These are phyloP conservation scores for Amphiura filiformis DNA, from an alignment of 35 echinoderm and acorn worm species.

Conservation along the genomic window DNA sequence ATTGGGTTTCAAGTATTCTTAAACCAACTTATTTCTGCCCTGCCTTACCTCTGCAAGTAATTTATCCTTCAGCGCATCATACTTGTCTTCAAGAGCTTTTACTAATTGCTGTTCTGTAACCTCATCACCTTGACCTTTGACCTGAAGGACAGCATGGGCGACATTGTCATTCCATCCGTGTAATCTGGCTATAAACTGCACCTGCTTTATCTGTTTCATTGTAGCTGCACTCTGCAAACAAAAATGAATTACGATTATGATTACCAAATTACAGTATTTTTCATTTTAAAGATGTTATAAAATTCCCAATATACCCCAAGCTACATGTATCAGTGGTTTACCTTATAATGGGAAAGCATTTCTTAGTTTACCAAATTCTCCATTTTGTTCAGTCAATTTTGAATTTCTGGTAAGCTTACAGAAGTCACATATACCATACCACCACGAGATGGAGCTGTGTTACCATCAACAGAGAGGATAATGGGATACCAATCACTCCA, in stretches of 20 bases:
- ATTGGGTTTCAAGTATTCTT: too few species aligned
- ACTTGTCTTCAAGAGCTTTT: conserved; percentile 91
- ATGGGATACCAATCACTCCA: too few species aligned
- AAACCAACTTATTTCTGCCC: too few species aligned
- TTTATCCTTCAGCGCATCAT: conserved; percentile 94
- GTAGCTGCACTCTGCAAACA: conserved; percentile 47
- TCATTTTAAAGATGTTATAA: background rate
- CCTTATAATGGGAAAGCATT: background rate
- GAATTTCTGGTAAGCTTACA: too few species aligned
- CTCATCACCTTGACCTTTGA: conserved; percentile 55
- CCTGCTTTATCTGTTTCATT: conserved; percentile 87
- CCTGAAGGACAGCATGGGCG: conserved; percentile 62
- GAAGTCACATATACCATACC: too few species aligned
- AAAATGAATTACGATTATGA: too few species aligned
- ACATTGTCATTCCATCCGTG: conserved; percentile 96
- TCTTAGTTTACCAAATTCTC: too few species aligned
- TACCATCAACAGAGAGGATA: too few species aligned
- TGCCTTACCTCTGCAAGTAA: conserved; percentile 77
- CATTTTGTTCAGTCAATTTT: too few species aligned
- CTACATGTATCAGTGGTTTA: background rate
- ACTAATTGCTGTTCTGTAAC: conserved; percentile 76
- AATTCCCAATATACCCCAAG: background rate
- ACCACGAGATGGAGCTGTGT: too few species aligned
- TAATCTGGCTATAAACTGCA: conserved; percentile 77
- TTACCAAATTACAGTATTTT: background rate